Evolutionary conservation across 2,888 invertebrate species (phyloP).

Genomic region (Andrena haemorrhoa): DNA sequence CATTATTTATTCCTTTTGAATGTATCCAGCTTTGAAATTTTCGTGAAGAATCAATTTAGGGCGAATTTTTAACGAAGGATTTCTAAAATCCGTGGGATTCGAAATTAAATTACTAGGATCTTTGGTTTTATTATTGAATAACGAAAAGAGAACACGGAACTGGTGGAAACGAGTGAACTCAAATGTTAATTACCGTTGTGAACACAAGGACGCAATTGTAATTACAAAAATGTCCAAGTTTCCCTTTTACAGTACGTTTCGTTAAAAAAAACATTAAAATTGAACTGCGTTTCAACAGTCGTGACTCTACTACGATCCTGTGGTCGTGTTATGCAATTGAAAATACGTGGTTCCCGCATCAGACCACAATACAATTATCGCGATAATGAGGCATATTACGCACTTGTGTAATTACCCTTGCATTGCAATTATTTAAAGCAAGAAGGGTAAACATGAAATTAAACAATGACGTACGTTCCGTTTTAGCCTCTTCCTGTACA

Average conservation of each 20-base stretch:
- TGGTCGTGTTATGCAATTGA: constrained; percentile 18
- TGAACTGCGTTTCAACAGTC: neutral
- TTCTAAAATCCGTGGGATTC: too few relatives aligned
- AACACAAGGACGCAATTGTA: neutral
- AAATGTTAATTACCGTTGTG: neutral
- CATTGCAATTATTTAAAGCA: constrained; percentile 24
- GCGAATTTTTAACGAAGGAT: too few relatives aligned
- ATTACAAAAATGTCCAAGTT: neutral
- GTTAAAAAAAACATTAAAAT: neutral
- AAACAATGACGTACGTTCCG: neutral
- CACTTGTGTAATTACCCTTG: neutral
- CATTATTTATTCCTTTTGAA: too few relatives aligned
- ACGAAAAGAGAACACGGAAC: neutral
- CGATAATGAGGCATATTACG: constrained; percentile 1
- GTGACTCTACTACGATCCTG: neutral
- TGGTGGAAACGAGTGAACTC: neutral
- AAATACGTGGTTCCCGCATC: constrained; percentile 9
- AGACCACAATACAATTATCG: neutral
- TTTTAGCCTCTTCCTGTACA: neutral
- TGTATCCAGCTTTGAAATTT: too few relatives aligned
- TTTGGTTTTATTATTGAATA: neutral
- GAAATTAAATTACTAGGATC: too few relatives aligned
- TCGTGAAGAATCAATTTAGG: too few relatives aligned
- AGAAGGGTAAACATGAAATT: neutral
- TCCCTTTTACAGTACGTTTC: neutral